These are phyloP conservation scores for Bombylius discolor DNA, from an alignment of 2,888 invertebrate species.

Conservation along the genomic window DNA sequence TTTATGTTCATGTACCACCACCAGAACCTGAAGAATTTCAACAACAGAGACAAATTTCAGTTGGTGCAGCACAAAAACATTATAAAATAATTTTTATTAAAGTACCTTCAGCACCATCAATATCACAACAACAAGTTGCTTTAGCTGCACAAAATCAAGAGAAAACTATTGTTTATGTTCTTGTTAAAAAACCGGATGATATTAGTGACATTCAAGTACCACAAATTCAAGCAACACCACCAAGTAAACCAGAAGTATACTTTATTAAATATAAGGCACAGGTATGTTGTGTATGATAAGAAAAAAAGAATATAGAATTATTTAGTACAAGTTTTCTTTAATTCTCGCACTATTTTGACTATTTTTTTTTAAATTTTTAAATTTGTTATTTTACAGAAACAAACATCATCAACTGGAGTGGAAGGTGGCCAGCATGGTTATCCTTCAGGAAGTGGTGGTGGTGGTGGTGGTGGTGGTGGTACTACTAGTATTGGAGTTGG, in stretches of 20 bases:
- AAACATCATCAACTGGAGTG: neutral
- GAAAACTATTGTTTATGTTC: constrained; percentile 77
- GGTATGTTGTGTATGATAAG: neutral
- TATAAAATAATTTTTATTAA: constrained; percentile 91
- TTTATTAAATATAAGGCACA: constrained; percentile 50
- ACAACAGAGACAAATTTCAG: constrained; percentile 42
- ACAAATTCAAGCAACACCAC: constrained; percentile 64
- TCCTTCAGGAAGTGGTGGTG: constrained; percentile 1
- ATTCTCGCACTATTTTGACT: too few species aligned
- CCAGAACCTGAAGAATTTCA: constrained; percentile 67
- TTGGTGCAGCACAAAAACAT: constrained; percentile 69
- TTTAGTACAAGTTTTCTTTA: too few species aligned
- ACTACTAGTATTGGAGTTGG: constrained; percentile 10
- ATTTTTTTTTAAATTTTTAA: too few species aligned
- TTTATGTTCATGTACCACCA: constrained; percentile 81
- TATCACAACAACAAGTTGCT: constrained; percentile 69
- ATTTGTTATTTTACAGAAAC: neutral
- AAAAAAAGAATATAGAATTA: too few species aligned
- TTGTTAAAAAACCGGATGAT: constrained; percentile 80
- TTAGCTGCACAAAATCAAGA: constrained; percentile 70
- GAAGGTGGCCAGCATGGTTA: neutral
- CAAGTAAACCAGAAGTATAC: constrained; percentile 81
- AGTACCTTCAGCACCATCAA: constrained; percentile 72
- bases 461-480: constrained; percentile 10
- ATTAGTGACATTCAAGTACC: constrained; percentile 69